Conservation (phyloP, 2,888 invertebrate species). For the Eilema caniola region DNA sequence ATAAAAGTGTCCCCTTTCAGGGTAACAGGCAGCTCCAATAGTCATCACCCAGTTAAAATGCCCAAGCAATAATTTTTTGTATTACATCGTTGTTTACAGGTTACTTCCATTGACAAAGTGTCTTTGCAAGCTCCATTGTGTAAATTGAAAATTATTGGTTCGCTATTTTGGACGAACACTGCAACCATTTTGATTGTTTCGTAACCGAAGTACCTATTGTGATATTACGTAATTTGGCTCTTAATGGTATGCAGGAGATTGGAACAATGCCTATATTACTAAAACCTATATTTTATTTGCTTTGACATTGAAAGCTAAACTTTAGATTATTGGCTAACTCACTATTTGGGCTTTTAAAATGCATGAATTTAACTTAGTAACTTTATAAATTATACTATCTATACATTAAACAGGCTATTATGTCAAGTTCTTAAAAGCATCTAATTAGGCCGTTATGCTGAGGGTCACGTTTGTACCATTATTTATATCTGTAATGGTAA, state of each 20-base stretch:
- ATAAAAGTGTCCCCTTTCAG: too few relatives aligned
- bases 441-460: too few relatives aligned
- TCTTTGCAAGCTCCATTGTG: slow-evolving; percentile 40
- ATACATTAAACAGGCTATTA: too few relatives aligned
- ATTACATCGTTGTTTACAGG: neutral
- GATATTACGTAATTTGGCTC: slow-evolving; percentile 35
- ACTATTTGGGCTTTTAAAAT: neutral
- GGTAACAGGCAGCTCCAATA: too few relatives aligned
- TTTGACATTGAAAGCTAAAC: neutral
- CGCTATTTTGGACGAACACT: slow-evolving; percentile 56
- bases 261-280: too few relatives aligned
- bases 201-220: slow-evolving; percentile 38
- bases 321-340: neutral
- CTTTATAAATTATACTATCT: too few relatives aligned
- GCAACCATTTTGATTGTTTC: slow-evolving; percentile 50
- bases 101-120: slow-evolving; percentile 25
- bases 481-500: too few relatives aligned
- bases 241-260: neutral
- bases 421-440: too few relatives aligned
- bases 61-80: too few relatives aligned
- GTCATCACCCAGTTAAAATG: too few relatives aligned
- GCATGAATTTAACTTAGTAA: too few relatives aligned
- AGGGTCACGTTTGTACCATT: too few relatives aligned
- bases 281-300: neutral
- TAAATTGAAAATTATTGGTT: slow-evolving; percentile 68